Evolutionary conservation across 2,113 vertebrate genomes (phyloP).

Genomic region (Carlito syrichta): DNA sequence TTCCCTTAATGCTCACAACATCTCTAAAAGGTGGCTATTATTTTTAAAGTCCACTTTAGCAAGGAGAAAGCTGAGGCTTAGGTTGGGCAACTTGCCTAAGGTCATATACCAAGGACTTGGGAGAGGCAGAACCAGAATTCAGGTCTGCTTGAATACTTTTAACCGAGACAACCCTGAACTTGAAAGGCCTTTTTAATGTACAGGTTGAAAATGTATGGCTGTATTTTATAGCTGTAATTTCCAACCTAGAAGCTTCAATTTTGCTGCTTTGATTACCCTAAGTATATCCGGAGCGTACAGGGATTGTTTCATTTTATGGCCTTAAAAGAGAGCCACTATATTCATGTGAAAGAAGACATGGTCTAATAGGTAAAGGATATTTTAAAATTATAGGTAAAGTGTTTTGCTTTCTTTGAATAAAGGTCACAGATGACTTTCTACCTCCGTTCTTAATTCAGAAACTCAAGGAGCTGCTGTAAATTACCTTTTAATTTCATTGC

Average conservation of each 20-base stretch:
- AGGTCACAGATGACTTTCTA: constrained; percentile 47
- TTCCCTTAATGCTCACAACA: not conserved
- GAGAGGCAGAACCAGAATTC: not conserved
- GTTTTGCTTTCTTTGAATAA: constrained; percentile 52
- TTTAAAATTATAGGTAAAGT: constrained; percentile 49
- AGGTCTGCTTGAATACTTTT: not conserved
- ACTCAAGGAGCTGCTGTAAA: constrained; percentile 11
- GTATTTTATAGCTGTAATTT: constrained; percentile 66
- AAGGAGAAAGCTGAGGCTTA: constrained; percentile 10
- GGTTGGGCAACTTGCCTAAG: not conserved
- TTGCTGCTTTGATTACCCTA: constrained; percentile 58
- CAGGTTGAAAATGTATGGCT: constrained; percentile 26
- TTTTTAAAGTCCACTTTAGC: not conserved
- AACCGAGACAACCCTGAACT: not conserved
- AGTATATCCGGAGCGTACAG: not conserved
- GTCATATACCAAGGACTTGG: not conserved
- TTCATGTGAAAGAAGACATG: constrained; percentile 4
- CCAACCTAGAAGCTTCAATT: constrained; percentile 51
- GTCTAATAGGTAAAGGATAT: constrained; percentile 38
- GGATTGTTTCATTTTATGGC: constrained; percentile 61
- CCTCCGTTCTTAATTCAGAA: constrained; percentile 54
- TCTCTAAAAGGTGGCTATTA: constrained; percentile 1
- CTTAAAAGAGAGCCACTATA: constrained; percentile 42
- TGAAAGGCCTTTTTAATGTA: constrained; percentile 37
- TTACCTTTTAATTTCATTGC: constrained; percentile 34